Base-by-base conservation (phyloP, 2,113 vertebrate species). In the Perognathus longimembris region DNA sequence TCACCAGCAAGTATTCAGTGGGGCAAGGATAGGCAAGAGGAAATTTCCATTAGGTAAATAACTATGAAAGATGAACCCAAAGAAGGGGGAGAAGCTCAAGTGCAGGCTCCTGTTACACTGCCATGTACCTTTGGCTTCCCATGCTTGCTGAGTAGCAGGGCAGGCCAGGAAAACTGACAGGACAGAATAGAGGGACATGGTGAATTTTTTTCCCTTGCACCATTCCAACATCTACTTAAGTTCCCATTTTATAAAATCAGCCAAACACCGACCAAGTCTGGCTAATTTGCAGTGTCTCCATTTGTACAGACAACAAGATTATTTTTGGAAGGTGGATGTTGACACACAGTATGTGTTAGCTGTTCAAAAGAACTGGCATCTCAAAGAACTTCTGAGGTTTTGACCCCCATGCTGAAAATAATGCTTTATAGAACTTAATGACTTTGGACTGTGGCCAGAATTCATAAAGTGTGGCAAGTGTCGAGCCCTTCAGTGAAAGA, bases 31-130 rank as follows among this genome's bases (percentile, higher is more conserved):
- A 85, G 85, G 82, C 79, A 89, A 88, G 89, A 94, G 91, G 91
- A 96, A 94, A 90, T 94, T 96, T 96, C 96, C 95, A 95, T 95
- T 92, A 92, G 82, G 87, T 94, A 94, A 95, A 95, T 90, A 94
- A 93, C 89, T 71, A 22, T 92, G 94, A 95, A 95, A 92, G 92
- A 75, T 89, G 93, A 95, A 67, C 83, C 83, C 64, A 7, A 9
- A 86, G 88, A 89, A 73, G 73, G 22, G 74, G 34, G 50, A 80
- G 94, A 88, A 80, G 93, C 83, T 80, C 86, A 70, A 95, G 92
- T 69, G 54, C 70, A 34, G 40, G 94, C 64, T 95, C 81, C 75
- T 77, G 45, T 95, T 93, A 92, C 93, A 28, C 38, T 45, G 85
- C 92, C 88, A 64, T 45, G 50, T 67, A 67, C 69, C 92, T 59